Base-by-base conservation (phyloP, 1,140 invertebrate species). In the Venturia canescens region DNA sequence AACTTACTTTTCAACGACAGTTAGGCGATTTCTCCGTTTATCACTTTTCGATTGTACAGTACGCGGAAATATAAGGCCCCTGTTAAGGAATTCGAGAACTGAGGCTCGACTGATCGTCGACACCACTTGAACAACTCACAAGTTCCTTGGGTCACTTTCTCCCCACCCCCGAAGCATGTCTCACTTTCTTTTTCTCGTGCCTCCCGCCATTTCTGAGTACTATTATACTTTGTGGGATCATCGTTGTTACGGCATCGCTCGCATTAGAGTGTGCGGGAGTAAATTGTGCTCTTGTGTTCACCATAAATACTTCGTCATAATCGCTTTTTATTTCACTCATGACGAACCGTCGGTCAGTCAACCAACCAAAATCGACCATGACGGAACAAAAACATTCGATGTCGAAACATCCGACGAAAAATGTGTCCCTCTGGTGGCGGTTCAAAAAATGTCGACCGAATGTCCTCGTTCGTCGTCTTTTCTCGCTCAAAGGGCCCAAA, bases 71-170 rank as follows among this genome's bases (percentile, higher is more conserved):
- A 18, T 57, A n/a, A n/a, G 2, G 16, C 53, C 16, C 13, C 53
- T n/a, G 18, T 57, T n/a, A 23, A 57, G 18, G 5, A n/a, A 13
- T 23, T 57, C 15, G 13, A 57, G 50, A n/a, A 79, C 23, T 53
- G 69, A 69, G 67, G 23, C 69, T 80, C 75, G 69, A 83, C 48
- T 78, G 72, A 66, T 82, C 78, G 71, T 82, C 78, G 71, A 50
- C 57, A 48, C 80, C 13, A 87, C 85, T n/a, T 80, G 66, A 75
- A 50, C 85, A 84, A 78, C 83, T 84, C 80, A 83, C 85, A 83
- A 84, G 83, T 82, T 85, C 84, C 84, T 71, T 86, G 84, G 86
- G 86, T 86, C 87, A 90, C 89, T 90, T 90, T 90, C 89, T 88
- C 87, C 87, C 87, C 80, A 84, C 84, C 80, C 83, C 71, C 81